Conservation (phyloP, 2,113 vertebrate genomes). For the Aptenodytes patagonicus region DNA sequence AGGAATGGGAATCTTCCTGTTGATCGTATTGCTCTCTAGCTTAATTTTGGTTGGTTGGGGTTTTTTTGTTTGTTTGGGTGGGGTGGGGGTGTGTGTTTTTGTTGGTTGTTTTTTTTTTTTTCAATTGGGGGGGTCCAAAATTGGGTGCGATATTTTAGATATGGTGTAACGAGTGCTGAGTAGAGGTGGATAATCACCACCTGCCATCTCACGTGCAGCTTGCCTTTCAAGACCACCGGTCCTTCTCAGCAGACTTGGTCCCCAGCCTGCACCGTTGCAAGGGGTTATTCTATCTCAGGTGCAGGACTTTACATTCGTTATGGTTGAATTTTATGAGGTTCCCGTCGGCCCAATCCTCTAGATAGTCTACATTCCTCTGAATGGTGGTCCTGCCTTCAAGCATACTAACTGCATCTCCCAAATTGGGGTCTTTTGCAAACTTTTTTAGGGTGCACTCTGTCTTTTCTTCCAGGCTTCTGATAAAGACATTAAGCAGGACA, state of each 20-base stretch:
- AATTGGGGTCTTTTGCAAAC: background rate
- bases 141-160: background rate
- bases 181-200: background rate
- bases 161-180: background rate
- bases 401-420: background rate
- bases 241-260: background rate
- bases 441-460: background rate
- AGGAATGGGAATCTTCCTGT: background rate
- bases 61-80: background rate
- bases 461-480: background rate
- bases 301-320: background rate
- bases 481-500: background rate
- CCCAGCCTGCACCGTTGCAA: fast-evolving
- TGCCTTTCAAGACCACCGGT: background rate
- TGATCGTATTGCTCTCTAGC: background rate
- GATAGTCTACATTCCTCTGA: background rate
- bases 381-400: background rate
- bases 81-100: background rate
- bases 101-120: background rate
- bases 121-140: background rate
- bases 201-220: background rate
- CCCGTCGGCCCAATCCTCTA: background rate
- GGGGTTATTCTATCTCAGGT: background rate
- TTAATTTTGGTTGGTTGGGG: background rate
- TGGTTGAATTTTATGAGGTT: background rate